Percentiles rank a stretch among this genome's conserved stretches.
phyloP scores from a whole-genome alignment of 2,113 vertebrate genomes.

The Fulmarus glacialis region DNA sequence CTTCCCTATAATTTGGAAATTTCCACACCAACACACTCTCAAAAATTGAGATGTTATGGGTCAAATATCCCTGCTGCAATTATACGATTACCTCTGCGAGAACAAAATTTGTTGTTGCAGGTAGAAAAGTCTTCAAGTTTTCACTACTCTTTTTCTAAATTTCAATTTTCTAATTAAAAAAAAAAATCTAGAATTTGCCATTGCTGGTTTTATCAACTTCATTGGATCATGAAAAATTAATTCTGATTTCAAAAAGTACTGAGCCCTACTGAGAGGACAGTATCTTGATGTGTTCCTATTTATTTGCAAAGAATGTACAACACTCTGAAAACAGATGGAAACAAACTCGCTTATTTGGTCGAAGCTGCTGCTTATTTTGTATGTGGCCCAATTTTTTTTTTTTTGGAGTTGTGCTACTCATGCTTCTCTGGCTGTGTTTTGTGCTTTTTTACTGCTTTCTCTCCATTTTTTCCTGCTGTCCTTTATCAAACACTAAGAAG shows the following conservation, averaged over 20 bases:
- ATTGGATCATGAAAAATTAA: not conserved
- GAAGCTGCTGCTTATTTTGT: not conserved
- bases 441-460: not conserved
- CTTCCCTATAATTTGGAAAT: not conserved
- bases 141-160: not conserved
- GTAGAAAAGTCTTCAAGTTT: not conserved
- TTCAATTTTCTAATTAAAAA: not conserved
- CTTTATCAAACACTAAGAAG: not conserved
- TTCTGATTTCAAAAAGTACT: not conserved
- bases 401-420: not conserved
- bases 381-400: not conserved
- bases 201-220: not conserved
- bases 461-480: not conserved
- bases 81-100: not conserved
- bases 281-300: not conserved
- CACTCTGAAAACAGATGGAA: not conserved
- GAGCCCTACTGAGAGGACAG: not conserved
- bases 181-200: not conserved
- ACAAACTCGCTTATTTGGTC: not conserved
- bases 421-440: not conserved
- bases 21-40: not conserved
- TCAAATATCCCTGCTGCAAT: not conserved
- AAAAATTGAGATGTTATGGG: not conserved
- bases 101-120: not conserved
- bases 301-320: not conserved